Conservation (phyloP, 2,888 invertebrate species). For the Melanotus villosus region DNA sequence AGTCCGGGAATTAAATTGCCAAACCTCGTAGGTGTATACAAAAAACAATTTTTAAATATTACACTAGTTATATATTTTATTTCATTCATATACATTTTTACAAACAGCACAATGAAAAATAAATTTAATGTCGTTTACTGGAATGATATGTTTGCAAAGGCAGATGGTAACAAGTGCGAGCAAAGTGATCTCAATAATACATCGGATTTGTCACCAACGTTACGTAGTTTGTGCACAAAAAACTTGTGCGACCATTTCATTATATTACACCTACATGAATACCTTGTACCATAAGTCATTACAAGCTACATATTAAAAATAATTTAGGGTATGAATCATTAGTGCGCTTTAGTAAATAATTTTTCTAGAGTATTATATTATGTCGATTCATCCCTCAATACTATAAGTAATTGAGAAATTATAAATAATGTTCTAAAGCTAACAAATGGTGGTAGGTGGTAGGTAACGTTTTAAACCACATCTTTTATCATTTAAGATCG, state of each 20-base stretch:
- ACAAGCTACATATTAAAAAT: not conserved
- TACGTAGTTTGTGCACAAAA: not conserved
- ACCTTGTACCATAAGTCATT: not conserved
- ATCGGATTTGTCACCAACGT: not conserved
- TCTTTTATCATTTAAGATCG: too few relatives aligned
- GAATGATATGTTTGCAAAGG: slow-evolving; percentile 23
- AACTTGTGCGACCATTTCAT: not conserved
- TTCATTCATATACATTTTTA: slow-evolving; percentile 19
- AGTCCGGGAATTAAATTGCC: too few relatives aligned
- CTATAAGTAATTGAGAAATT: not conserved
- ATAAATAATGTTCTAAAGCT: not conserved
- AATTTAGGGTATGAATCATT: not conserved
- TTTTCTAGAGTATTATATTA: too few relatives aligned
- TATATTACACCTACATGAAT: not conserved
- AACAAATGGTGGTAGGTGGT: not conserved
- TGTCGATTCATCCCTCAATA: too few relatives aligned
- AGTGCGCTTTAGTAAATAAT: too few relatives aligned
- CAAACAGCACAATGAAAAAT: slow-evolving; percentile 24
- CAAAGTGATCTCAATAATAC: not conserved
- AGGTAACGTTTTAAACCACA: too few relatives aligned
- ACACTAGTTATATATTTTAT: too few relatives aligned
- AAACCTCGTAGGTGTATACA: too few relatives aligned
- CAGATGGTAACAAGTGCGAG: slow-evolving; percentile 15
- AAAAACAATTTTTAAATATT: too few relatives aligned
- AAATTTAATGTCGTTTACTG: not conserved